Evolutionary conservation across 2,113 vertebrate genomes (phyloP).

Genomic region (Seriola aureovittata): DNA sequence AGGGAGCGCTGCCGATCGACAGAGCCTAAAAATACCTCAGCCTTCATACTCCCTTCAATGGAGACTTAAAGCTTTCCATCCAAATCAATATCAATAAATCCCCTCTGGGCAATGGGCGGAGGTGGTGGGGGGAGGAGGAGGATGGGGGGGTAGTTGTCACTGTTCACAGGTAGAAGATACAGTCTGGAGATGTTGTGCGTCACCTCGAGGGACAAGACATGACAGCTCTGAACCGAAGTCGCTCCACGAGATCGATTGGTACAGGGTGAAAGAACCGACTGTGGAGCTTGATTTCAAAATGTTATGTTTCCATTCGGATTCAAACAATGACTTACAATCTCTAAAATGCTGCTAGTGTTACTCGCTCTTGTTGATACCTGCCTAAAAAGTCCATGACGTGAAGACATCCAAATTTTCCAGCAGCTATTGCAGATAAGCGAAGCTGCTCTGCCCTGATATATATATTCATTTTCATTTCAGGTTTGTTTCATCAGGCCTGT

Average conservation of each 20-base stretch:
- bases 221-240: not conserved
- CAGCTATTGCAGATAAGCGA: not conserved
- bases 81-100: slow-evolving; percentile 45
- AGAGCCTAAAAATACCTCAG: slow-evolving; percentile 54
- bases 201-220: not conserved
- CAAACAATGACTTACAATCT: too few relatives aligned
- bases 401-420: not conserved
- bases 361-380: not conserved
- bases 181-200: slow-evolving; percentile 11
- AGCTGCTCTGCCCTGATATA: slow-evolving; percentile 2
- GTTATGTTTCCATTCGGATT: not conserved
- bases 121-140: not conserved
- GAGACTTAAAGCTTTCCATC: slow-evolving; percentile 28
- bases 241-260: not conserved
- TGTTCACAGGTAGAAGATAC: not conserved
- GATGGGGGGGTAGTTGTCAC: not conserved
- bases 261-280: not conserved
- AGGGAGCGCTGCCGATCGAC: slow-evolving; percentile 31
- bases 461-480: not conserved
- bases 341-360: too few relatives aligned
- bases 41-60: slow-evolving; percentile 28
- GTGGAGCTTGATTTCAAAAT: not conserved
- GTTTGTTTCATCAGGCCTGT: not conserved
- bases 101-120: not conserved
- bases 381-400: not conserved